Evolutionary conservation across 2,113 vertebrate species (phyloP).

Genomic region (Drymodes brunneopygia): DNA sequence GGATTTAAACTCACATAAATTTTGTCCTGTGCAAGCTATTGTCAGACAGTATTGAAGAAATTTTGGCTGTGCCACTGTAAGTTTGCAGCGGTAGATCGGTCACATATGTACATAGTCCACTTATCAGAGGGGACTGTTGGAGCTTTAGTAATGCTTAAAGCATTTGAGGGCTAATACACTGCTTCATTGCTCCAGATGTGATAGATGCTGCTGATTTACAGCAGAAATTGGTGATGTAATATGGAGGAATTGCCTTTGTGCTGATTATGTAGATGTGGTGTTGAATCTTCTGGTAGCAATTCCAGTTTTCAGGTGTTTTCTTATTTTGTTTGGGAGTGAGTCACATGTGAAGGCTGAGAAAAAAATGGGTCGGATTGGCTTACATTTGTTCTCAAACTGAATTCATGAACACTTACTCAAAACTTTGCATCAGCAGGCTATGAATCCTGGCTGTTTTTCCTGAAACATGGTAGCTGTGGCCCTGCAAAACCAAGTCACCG

Average conservation of each 20-base stretch:
- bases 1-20: not conserved
- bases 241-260: not conserved
- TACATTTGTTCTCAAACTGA: not conserved
- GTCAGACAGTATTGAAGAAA: not conserved
- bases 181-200: not conserved
- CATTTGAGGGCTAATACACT: not conserved
- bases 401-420: not conserved
- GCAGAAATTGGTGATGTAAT: not conserved
- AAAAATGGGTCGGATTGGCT: not conserved
- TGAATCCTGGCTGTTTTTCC: not conserved
- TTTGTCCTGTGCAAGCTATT: not conserved
- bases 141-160: not conserved
- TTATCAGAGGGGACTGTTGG: not conserved
- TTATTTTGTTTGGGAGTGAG: not conserved
- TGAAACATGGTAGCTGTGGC: not conserved
- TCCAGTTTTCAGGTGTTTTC: not conserved
- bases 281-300: not conserved
- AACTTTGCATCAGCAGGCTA: not conserved
- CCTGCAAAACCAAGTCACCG: not conserved
- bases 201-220: not conserved
- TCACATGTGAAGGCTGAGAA: not conserved
- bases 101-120: not conserved
- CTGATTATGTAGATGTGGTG: not conserved
- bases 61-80: not conserved
- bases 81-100: not conserved